Evolutionary conservation across 1,140 invertebrate species (phyloP).

Genomic region (Marisa cornuarietis): DNA sequence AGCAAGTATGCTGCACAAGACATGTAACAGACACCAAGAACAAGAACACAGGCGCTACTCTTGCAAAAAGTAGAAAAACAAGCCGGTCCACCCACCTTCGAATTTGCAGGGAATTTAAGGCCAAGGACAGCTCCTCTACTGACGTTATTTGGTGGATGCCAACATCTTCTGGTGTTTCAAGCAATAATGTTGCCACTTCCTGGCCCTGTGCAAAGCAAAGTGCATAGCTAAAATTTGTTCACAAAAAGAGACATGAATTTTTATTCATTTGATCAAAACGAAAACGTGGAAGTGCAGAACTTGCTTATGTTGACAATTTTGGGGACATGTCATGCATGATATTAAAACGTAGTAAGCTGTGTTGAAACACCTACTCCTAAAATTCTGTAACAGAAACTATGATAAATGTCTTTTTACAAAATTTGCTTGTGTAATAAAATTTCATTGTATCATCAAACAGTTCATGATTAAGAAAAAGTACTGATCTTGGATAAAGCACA

Average conservation of each 20-base stretch:
- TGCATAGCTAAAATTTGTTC: background rate
- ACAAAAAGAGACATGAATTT: background rate
- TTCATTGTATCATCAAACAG: too few relatives aligned
- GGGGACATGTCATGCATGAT: background rate
- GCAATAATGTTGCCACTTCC: constrained; percentile 7
- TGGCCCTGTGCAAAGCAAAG: background rate
- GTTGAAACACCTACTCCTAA: background rate
- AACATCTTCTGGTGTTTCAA: background rate
- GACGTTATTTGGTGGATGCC: constrained; percentile 20
- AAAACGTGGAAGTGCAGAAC: too few relatives aligned
- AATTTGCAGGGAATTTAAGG: constrained; percentile 32
- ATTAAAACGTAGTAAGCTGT: background rate
- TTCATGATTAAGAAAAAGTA: too few relatives aligned
- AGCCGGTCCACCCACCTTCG: constrained; percentile 20
- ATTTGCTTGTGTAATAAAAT: background rate
- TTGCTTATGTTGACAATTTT: background rate
- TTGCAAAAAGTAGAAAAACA: background rate
- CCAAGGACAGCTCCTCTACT: constrained; percentile 33
- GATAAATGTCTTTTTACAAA: background rate
- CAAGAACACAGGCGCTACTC: background rate
- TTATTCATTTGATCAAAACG: background rate
- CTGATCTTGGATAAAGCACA: too few relatives aligned
- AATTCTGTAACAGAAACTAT: too few relatives aligned
- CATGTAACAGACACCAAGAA: background rate
- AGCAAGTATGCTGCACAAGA: background rate